Percentiles rank a stretch among this genome's conserved stretches.
Conservation (phyloP, 2,113 vertebrate genomes). For the Xenopus laevis region DNA sequence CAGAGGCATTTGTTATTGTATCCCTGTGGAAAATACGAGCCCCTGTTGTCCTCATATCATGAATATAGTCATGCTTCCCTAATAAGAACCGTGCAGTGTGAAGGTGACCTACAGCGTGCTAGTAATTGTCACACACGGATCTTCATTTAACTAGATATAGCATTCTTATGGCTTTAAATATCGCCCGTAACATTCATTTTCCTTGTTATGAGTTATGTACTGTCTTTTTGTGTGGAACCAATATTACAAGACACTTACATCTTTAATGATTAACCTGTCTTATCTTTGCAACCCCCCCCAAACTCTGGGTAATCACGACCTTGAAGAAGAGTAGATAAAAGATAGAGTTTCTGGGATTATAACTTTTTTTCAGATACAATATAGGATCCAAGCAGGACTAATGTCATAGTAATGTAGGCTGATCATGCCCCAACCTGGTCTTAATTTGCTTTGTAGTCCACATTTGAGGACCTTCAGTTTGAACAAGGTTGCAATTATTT, state of each 20-base stretch:
- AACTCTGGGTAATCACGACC: slow-evolving; percentile 26
- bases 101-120: slow-evolving; percentile 32
- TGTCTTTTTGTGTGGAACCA: slow-evolving; percentile 10
- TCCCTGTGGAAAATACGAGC: slow-evolving; percentile 15
- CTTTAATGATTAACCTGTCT: slow-evolving; percentile 9
- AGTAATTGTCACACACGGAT: background rate
- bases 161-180: slow-evolving; percentile 11
- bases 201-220: background rate
- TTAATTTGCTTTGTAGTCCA: background rate
- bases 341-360: slow-evolving; percentile 15
- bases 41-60: slow-evolving; percentile 29
- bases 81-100: slow-evolving; percentile 3
- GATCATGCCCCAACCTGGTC: slow-evolving; percentile 10
- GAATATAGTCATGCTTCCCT: slow-evolving; percentile 12
- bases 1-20: slow-evolving; percentile 36
- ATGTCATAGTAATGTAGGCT: background rate
- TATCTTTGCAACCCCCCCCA: background rate
- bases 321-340: slow-evolving; percentile 18
- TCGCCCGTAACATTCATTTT: slow-evolving; percentile 19
- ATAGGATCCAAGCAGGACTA: background rate
- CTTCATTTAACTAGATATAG: slow-evolving; percentile 13
- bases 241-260: slow-evolving; percentile 3
- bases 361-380: slow-evolving; percentile 21
- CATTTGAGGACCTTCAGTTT: too few species aligned
- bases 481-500: too few species aligned